Evolutionary conservation across 2,113 vertebrate genomes (phyloP), one percentile per base, ranked within the genome.

Genomic region (Struthio camelus): DNA sequence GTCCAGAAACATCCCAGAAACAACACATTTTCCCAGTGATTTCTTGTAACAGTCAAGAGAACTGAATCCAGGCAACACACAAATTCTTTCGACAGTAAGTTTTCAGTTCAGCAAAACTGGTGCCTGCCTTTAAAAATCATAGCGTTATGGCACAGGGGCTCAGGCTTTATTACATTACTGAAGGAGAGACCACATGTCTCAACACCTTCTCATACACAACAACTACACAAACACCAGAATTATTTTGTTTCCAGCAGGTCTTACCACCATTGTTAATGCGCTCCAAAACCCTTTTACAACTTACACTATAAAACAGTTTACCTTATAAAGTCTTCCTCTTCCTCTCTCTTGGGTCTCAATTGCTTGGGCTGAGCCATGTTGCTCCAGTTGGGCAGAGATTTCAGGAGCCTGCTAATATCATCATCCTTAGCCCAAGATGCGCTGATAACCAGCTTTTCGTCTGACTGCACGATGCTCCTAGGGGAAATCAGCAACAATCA

Each of bases 341-440:
- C 99, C 96, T 99, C 99, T 38, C 99, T 98, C 96, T 99, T 99
- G 89, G 99, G 99, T 30, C 99, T 97, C 40, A 99, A 95, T 86
- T 99, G 99, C 96, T 99, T 98, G 91, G 99, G 99, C 61, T 99
- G 99, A 30, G 99, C 97, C 99, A 99, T 99, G 85, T 98, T 99
- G 42, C 98, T 98, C 99, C 99, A 99, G 97, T 99, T 99, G 18
- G 99, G 99, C 27, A 99, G 98, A 3, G 99, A 99, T 96, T 99
- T 99, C 76, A 99, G 98, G 88, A 99, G 98, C 40, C 99, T 98
- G 95, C 99, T 99, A 96, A 99, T 99, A 42, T 99, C 99, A 9
- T 99, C 99, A 7, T 99, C 99, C 97, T 99, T 99, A 53, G 99
- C 99, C 99, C 99, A 99, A 38, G 99, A 99, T 0, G 99, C 99